Conservation (phyloP, 2,888 invertebrate genomes). For the Baccha elongata region DNA sequence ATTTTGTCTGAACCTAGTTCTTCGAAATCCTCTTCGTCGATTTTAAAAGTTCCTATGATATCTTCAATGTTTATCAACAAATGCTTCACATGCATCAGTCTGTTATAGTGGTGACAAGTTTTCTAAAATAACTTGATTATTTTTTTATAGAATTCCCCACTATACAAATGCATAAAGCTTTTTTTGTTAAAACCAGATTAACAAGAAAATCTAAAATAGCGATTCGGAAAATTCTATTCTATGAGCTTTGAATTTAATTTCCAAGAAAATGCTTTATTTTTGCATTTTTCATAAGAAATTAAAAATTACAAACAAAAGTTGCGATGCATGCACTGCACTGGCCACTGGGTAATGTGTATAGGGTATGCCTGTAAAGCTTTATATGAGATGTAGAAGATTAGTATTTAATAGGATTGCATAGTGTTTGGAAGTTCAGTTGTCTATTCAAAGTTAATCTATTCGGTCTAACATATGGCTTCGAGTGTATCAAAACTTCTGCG, state of each 20-base stretch:
- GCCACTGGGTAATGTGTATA: background rate
- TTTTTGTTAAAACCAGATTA: background rate
- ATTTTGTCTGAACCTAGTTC: too few species aligned
- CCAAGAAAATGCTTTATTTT: slow-evolving; percentile 23
- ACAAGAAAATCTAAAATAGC: background rate
- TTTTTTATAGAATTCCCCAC: slow-evolving; percentile 19
- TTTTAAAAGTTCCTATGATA: too few species aligned
- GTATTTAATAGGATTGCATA: slow-evolving; percentile 9
- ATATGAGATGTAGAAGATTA: background rate
- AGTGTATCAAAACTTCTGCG: slow-evolving; percentile 27
- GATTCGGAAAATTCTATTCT: slow-evolving; percentile 9
- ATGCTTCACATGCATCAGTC: too few species aligned
- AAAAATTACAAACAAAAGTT: background rate
- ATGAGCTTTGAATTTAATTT: slow-evolving; percentile 6
- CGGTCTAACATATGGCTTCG: background rate
- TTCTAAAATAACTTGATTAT: background rate
- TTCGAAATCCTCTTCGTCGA: too few species aligned
- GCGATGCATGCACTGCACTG: background rate
- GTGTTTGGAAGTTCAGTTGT: background rate
- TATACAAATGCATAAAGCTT: background rate
- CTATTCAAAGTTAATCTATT: background rate
- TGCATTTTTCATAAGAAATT: background rate
- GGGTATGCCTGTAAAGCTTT: slow-evolving; percentile 26
- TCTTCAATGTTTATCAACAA: slow-evolving; percentile 10
- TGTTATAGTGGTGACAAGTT: too few species aligned